Base-by-base conservation (phyloP, 2,113 vertebrate genomes). In the Acinonyx jubatus region DNA sequence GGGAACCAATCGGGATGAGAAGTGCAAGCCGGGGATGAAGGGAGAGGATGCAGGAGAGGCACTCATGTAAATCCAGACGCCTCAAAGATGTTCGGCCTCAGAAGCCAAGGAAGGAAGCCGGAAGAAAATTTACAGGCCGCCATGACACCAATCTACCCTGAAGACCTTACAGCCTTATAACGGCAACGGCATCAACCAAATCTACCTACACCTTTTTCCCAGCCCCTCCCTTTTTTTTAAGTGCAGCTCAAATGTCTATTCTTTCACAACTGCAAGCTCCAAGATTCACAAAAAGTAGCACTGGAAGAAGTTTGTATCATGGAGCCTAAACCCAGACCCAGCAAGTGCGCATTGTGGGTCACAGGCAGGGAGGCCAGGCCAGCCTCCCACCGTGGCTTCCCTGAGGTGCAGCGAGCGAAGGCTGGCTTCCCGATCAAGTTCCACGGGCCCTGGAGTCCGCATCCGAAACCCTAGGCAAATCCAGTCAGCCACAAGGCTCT, bases 231-330 rank as follows among this genome's bases (percentile, higher is more conserved):
- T 12, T 55, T 79, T 31, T 94, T 68, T 88, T 36, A 68, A 91
- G n/a, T 15, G 89, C 21, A 74, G 12, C 57, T 93, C 61, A 68
- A 73, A 94, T 65, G 63, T 95, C 57, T 74, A 13, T 79, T 86
- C 73, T 83, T 41, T 88, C 38, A 74, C 31, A 92, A 89, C 0
- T 78, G 5, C 18, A 94, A 80, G 19, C 73, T 74, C 82, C n/a
- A 86, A 95, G 55, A 55, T 4, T 83, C 66, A 81, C 25, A 23
- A 63, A n/a, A 82, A 55, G 80, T 25, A 78, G 50, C 79, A 15
- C 9, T 79, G 41, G 45, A 85, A 80, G 68, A 87, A 71, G n/a
- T 25, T 7, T 86, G 29, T 36, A 48, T 78, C 45, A 65, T 29
- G 65, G 1, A 15, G 57, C 4, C 38, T 92, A 25, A 80, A 88